Evolutionary conservation across 2,888 invertebrate species (phyloP), one percentile per base, ranked within the genome.

Genomic region (Thysanoteuthis rhombus): DNA sequence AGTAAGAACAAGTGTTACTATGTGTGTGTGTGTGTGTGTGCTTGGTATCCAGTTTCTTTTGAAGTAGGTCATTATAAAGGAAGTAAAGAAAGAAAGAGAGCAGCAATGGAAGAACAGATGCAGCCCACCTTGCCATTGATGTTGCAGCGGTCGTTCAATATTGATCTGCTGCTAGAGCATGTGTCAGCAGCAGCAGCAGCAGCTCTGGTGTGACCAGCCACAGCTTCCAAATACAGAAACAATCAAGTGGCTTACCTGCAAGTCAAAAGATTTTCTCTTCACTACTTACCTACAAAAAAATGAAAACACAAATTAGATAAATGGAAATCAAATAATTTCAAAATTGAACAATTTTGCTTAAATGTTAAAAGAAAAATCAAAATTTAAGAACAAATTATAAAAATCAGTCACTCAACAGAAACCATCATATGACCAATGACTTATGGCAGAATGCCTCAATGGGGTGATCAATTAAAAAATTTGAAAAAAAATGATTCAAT

Each of bases 11-110:
- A 58, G 28, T 28, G 58, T 93, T 89, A 90, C 90, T 93, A 58
- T 93, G 93, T 90, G 93, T 90, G 90, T 36, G 52, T 52, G 52
- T 93, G 90, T 90, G 89, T 89, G n/a, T 28, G 10, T 89, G 32
- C 39, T 47, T n/a, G n/a, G n/a, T n/a, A n/a, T n/a, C n/a, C n/a
- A n/a, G n/a, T 45, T 36, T 28, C 45, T 38, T 52, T 92, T 39
- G 47, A 45, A 47, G 47, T 32, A 58, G 58, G 52, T 75, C 93
- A 93, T 58, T 93, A 32, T 32, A 93, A 47, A 39, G n/a, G 75
- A 75, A 42, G 39, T 58, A 32, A 32, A 52, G 58, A 40, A 47
- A 16, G 39, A 58, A 52, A 93, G 52, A 39, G 39, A 75, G n/a
- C 93, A 40, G 42, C 38, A 58, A 32, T 42, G 36, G n/a, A 39